Conservation (phyloP, 2,888 invertebrate species). For the Tiliacea citrago region DNA sequence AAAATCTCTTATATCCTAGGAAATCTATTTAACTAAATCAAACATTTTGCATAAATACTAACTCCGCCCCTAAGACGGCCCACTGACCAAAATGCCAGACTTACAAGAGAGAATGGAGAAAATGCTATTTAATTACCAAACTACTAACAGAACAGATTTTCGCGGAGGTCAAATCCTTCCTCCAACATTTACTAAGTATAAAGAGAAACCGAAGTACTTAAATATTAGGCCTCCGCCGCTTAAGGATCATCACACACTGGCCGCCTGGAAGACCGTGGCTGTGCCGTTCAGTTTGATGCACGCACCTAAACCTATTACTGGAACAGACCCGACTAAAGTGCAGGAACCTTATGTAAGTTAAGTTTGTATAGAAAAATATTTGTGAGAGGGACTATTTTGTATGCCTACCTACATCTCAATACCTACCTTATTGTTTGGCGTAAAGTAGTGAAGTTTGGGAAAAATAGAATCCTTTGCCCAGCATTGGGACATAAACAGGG, state of each 20-base stretch:
- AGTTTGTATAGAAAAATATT: too few species aligned
- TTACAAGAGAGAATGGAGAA: constrained; percentile 58
- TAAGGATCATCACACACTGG: constrained; percentile 76
- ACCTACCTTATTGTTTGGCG: too few species aligned
- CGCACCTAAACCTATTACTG: constrained; percentile 68
- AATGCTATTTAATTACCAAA: constrained; percentile 76
- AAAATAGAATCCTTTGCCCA: background rate
- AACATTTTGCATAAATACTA: background rate
- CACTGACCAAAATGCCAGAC: constrained; percentile 64
- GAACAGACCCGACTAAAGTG: constrained; percentile 70
- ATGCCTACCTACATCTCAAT: background rate
- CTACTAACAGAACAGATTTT: constrained; percentile 72
- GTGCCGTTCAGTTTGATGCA: constrained; percentile 75
- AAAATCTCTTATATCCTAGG: background rate
- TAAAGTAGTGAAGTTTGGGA: background rate
- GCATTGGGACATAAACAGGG: background rate
- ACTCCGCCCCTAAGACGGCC: too few species aligned
- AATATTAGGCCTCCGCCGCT: constrained; percentile 57
- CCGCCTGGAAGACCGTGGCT: constrained; percentile 64
- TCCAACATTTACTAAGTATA: constrained; percentile 61
- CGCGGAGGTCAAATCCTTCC: constrained; percentile 62
- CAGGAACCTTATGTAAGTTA: constrained; percentile 76
- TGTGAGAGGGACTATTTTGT: background rate
- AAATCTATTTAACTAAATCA: background rate
- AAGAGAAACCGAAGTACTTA: constrained; percentile 59